phyloP scores from a whole-genome alignment of 2,113 vertebrate species.

The Donacobius atricapilla region DNA sequence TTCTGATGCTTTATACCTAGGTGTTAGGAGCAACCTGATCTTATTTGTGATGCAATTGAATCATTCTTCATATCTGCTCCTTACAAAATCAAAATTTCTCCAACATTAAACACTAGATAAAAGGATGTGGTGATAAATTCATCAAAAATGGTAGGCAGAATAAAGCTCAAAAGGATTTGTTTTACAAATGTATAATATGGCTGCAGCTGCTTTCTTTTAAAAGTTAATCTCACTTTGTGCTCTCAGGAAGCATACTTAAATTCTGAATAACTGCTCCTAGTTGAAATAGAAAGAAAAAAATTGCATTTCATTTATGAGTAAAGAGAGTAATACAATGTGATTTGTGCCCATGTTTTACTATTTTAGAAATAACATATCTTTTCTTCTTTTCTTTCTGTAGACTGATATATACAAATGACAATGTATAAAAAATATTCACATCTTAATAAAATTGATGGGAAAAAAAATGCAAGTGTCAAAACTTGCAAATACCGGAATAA shows the following conservation, averaged over 20 bases:
- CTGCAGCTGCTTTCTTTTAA: background rate
- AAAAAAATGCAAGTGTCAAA: background rate
- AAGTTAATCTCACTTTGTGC: background rate
- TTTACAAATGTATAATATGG: background rate
- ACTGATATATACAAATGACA: background rate
- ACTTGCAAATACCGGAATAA: background rate
- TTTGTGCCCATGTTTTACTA: background rate
- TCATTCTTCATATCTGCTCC: background rate
- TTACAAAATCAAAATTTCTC: background rate
- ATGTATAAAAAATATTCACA: background rate
- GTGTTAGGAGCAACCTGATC: background rate
- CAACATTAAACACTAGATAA: background rate
- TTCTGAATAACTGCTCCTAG: background rate
- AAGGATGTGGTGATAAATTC: background rate
- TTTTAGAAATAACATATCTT: background rate
- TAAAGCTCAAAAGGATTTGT: background rate
- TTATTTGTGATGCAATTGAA: background rate
- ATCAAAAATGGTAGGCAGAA: background rate
- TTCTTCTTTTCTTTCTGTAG: background rate
- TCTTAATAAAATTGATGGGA: background rate
- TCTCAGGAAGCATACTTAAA: background rate
- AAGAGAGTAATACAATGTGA: background rate
- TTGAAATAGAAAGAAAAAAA: background rate
- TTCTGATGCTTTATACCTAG: background rate
- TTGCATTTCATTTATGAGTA: background rate